Conservation (phyloP, 2,888 invertebrate species). For the Tetheella fluctuosa region DNA sequence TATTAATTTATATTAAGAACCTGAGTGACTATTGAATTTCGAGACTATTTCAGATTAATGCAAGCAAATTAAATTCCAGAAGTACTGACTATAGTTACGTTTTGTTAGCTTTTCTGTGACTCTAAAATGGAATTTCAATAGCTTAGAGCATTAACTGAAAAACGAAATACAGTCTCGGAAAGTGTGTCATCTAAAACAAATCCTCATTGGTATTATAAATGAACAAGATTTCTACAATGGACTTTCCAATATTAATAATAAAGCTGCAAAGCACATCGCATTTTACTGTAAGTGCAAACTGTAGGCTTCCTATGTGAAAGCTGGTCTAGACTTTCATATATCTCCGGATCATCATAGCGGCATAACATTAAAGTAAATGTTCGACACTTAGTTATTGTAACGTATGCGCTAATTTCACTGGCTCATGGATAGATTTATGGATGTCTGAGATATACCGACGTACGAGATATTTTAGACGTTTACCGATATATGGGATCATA, state of each 20-base stretch:
- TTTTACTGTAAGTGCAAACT: slow-evolving; percentile 41
- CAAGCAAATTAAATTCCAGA: neutral
- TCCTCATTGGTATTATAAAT: neutral
- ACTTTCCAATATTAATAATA: slow-evolving; percentile 58
- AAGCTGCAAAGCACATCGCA: slow-evolving; percentile 31
- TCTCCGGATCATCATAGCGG: slow-evolving; percentile 32
- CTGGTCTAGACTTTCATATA: slow-evolving; percentile 46
- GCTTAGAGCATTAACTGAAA: neutral
- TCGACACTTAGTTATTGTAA: slow-evolving; percentile 20
- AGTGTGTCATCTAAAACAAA: neutral
- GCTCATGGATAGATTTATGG: slow-evolving; percentile 9
- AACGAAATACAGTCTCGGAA: neutral
- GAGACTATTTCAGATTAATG: neutral
- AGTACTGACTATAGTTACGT: neutral
- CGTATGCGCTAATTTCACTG: slow-evolving; percentile 15
- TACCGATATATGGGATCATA: slow-evolving; percentile 4
- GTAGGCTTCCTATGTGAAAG: slow-evolving; percentile 57
- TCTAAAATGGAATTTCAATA: too few relatives aligned
- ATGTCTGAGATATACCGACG: neutral
- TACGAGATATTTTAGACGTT: neutral
- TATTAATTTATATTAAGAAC: neutral
- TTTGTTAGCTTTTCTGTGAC: too few relatives aligned
- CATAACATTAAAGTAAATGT: slow-evolving; percentile 34
- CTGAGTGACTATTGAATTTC: neutral
- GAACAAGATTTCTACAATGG: slow-evolving; percentile 27